Evolutionary conservation across 2,113 vertebrate species (phyloP), one percentile per base, ranked within the genome.

Genomic region (Dasypus novemcinctus): DNA sequence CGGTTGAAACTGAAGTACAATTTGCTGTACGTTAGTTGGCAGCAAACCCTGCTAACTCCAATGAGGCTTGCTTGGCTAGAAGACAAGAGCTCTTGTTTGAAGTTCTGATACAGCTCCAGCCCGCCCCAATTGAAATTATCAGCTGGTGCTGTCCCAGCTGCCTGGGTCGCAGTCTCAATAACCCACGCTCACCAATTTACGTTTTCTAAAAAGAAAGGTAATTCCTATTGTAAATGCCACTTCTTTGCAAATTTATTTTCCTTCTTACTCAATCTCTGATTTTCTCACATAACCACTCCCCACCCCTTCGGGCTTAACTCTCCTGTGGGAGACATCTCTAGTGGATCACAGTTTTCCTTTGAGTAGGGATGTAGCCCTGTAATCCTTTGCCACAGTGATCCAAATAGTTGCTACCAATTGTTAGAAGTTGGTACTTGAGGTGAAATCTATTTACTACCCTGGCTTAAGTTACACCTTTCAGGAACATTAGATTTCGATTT

Each of bases 181-280:
- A 59, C 41, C 78, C 29, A 0, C 11, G 29, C 17, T n/a, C 18
- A 68, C 7, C 29, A 86, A 38, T n/a, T 36, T 49, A 54, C 23
- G 61, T 57, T 90, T 92, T 94, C 46, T 74, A 63, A 90, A 95
- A 57, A 92, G 76, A 85, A 94, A 75, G 36, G 27, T 92, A 57
- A 86, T 86, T n/a, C 68, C 17, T 64, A 43, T 41, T 25, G 7
- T 80, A 59, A 89, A 91, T 79, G 23, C 27, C 21, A 41, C 49
- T 59, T 89, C 72, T 86, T 90, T 93, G 38, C 79, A 87, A 57
- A 59, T 66, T 91, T 91, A 8, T 74, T 69, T 41, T 57, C 25
- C 61, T 27, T 49, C 25, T 68, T 71, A 43, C 20, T 38, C 23
- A 46, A 2, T 68, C 29, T 81, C 20, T 36, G n/a, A 46, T 59